Base-by-base conservation (phyloP, 2,113 vertebrate species). In the Heterochromis multidens region DNA sequence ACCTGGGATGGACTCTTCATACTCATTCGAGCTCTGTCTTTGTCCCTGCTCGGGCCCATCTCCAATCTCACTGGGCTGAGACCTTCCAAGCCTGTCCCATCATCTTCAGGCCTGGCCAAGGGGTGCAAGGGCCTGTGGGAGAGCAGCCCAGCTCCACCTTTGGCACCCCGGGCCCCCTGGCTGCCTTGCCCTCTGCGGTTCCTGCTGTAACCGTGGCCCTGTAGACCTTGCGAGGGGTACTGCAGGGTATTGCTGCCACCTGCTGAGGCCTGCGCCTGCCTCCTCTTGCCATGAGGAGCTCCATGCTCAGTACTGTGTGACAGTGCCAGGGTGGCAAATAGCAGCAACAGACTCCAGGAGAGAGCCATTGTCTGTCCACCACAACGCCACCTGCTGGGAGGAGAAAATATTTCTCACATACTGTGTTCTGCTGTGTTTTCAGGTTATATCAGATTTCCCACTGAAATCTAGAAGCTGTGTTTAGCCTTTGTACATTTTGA, bases 41-140 rank as follows among this genome's bases (percentile, higher is more conserved):
- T 94, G 83, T 96, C 96, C 59, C 96, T 90, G 58, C 88, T 95
- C 35, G 89, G 96, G 60, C 77, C 91, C 84, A 65, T 89, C 72
- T 95, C 96, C 84, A 96, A 93, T 23, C 91, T 81, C n/a, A 95
- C 96, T 1, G 96, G 95, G 52, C 92, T 94, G 91, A 97, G 81
- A 0, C 96, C 95, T 11, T 96, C 96, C 59, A 90, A 90, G 76
- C 94, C 95, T 2, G 92, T 91, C 83, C 93, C 86, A 11, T 96
- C 96, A 29, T 97, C 97, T 91, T 94, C 94, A 1, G 40, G 93
- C 57, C 27, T 92, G 37, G 93, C 90, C 37, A 91, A 77, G 0
- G 91, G 90, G 23, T 93, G 93, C 43, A 89, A 52, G 21, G 93
- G 63, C 77, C 93, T 89, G 83, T 77, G 95, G 33, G 95, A 92